Evolutionary conservation across 2,888 invertebrate species (phyloP).

Genomic region (Lobophora halterata): DNA sequence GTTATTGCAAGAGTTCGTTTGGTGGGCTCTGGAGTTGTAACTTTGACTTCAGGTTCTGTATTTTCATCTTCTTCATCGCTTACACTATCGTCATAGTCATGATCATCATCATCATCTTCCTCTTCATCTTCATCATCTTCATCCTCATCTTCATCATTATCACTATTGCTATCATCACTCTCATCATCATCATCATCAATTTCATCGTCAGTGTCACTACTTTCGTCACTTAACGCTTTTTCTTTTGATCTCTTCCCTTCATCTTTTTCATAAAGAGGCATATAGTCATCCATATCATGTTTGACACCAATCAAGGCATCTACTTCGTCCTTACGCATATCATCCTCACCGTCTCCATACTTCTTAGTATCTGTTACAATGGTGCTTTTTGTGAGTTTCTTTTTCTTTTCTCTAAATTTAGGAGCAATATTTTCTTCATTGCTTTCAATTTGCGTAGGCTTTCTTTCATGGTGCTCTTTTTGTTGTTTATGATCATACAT

Average conservation of each 20-base stretch:
- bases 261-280: constrained; percentile 63
- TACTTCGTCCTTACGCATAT: constrained; percentile 59
- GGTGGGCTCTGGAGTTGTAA: constrained; percentile 57
- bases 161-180: constrained; percentile 35
- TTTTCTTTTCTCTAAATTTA: constrained; percentile 67
- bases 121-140: constrained; percentile 31
- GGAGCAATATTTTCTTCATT: constrained; percentile 35
- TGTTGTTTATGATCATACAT: constrained; percentile 8
- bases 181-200: constrained; percentile 34
- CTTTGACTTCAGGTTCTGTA: constrained; percentile 22
- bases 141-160: constrained; percentile 33
- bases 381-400: constrained; percentile 64
- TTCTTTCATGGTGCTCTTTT: constrained; percentile 23
- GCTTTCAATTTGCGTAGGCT: background rate
- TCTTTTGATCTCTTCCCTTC: constrained; percentile 31
- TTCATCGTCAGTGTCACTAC: constrained; percentile 34
- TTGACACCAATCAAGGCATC: constrained; percentile 64
- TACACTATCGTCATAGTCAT: constrained; percentile 35
- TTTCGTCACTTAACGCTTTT: constrained; percentile 30
- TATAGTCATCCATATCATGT: constrained; percentile 63
- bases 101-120: constrained; percentile 26
- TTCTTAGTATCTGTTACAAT: constrained; percentile 68
- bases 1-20: constrained; percentile 58
- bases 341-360: constrained; percentile 59
- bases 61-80: constrained; percentile 33